Conservation (phyloP, 1,140 invertebrate genomes). For the Ostrea edulis region DNA sequence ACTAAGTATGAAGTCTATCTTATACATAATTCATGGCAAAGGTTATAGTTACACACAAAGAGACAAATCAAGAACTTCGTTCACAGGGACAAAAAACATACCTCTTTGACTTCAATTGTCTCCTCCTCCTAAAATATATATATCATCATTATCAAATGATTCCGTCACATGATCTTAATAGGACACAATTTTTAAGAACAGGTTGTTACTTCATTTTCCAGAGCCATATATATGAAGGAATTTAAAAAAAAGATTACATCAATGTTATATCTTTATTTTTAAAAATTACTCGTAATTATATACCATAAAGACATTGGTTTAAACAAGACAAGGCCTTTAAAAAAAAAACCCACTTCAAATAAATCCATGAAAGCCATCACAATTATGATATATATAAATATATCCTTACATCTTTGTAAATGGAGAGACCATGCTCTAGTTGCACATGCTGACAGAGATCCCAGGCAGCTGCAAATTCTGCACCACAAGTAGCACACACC, state of each 20-base stretch:
- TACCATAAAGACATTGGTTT: too few relatives aligned
- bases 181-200: too few relatives aligned
- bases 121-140: constrained; percentile 26
- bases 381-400: neutral
- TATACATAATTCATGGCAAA: neutral
- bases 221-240: too few relatives aligned
- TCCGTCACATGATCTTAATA: too few relatives aligned
- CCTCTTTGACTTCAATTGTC: constrained; percentile 31
- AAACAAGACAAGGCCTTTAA: neutral
- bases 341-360: neutral
- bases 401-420: constrained; percentile 51
- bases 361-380: neutral
- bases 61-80: neutral
- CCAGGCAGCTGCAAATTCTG: constrained; percentile 55
- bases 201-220: too few relatives aligned
- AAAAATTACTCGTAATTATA: too few relatives aligned
- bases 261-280: too few relatives aligned
- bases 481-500: constrained; percentile 50
- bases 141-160: too few relatives aligned
- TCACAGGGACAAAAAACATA: neutral
- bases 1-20: too few relatives aligned
- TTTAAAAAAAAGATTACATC: too few relatives aligned
- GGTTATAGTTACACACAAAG: neutral
- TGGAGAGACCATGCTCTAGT: constrained; percentile 51
- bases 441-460: constrained; percentile 54